Conservation (phyloP, 2,797 vertebrate genomes). For the Natrix natrix region DNA sequence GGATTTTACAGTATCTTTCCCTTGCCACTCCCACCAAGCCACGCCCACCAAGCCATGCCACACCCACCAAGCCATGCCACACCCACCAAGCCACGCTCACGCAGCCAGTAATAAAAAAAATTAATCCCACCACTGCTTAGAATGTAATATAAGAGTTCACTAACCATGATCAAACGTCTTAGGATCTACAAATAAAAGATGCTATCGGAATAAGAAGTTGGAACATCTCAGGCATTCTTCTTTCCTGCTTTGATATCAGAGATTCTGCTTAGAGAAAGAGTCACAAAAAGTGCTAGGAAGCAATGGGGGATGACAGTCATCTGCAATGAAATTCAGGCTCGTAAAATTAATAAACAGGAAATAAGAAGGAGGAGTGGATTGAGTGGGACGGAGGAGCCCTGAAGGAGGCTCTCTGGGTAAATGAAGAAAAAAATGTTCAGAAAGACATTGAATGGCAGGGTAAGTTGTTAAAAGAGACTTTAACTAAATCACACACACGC, state of each 20-base stretch:
- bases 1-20: no score
- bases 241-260: conserved; percentile 6
- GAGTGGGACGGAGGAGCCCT: background rate
- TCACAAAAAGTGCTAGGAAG: background rate
- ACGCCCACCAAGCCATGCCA: no score
- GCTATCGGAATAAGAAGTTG: background rate
- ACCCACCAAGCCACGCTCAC: no score
- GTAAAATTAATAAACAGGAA: background rate
- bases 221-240: background rate
- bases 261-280: background rate
- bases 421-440: conserved; percentile 32
- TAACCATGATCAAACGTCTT: rapidly evolving
- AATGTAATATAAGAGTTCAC: background rate
- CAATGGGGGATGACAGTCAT: background rate
- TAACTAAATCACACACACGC: conserved; percentile 1
- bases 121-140: no score
- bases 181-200: background rate
- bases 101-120: no score
- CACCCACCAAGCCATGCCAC: no score
- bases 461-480: conserved; percentile 41
- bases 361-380: rapidly evolving
- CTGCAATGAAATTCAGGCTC: background rate
- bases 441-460: conserved; percentile 45
- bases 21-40: no score
- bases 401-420: background rate